phyloP scores from a whole-genome alignment of 2,888 invertebrate species.

The Nymphalis urticae region DNA sequence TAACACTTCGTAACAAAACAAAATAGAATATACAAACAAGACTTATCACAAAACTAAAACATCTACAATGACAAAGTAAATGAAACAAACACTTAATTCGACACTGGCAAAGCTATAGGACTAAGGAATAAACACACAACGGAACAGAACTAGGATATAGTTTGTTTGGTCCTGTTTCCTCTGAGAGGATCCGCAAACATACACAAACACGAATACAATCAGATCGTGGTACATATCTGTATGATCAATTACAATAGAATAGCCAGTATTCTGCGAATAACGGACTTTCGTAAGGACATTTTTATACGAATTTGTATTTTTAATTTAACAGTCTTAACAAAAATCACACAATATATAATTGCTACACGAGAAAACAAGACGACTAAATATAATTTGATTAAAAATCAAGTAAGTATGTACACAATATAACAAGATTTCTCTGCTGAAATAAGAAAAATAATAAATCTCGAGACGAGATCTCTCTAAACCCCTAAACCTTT shows the following conservation, averaged over 20 bases:
- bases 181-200: conserved; percentile 2
- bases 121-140: conserved; percentile 3
- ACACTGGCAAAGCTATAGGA: background rate
- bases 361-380: background rate
- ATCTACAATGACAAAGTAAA: background rate
- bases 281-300: too few relatives aligned
- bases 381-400: background rate
- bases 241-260: conserved; percentile 17
- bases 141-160: conserved; percentile 7
- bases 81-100: background rate
- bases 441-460: conserved; percentile 7
- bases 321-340: too few relatives aligned
- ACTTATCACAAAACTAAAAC: background rate
- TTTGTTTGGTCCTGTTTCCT: too few relatives aligned
- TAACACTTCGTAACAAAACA: too few relatives aligned
- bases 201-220: conserved; percentile 10
- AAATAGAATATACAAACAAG: too few relatives aligned
- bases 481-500: conserved; percentile 11
- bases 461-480: conserved; percentile 11
- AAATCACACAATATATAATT: too few relatives aligned
- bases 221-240: conserved; percentile 16
- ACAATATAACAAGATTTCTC: background rate
- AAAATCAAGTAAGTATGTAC: background rate
- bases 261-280: background rate
- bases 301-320: too few relatives aligned